Evolutionary conservation across 2,888 invertebrate genomes (phyloP), one percentile per base, ranked within the genome.

Genomic region (Disparrhopalites patrizii): DNA sequence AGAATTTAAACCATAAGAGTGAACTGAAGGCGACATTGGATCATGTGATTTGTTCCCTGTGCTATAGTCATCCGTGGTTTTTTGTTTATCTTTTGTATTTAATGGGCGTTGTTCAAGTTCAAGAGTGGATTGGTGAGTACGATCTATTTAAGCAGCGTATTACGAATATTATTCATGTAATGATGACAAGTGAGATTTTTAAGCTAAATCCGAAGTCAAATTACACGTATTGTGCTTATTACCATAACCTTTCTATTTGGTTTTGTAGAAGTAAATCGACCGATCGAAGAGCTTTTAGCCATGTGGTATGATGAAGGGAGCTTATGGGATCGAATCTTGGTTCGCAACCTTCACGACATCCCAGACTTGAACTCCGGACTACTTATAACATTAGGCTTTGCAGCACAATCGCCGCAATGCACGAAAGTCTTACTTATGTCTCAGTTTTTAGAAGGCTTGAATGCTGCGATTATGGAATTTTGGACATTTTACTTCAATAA

Each of bases 21-120:
- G 85, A 88, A 1, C 81, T 93, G 58, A 93, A 93, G 80, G 86
- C 87, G 76, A 85, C 92, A 0, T 84, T 94, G n/a, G 92, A 94
- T 80, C 86, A 89, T 76, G 84, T 92, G 62, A 80, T 94, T 56
- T 94, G 93, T 79, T 88, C 93, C 3, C 83, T 93, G 77, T 93
- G 93, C 79, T 90, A 88, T 79, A 89, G 92, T 31, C 85, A 87
- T 73, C 89, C 91, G 0, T 86, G 87, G 70, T 81, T 90, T 61
- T 93, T 92, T 77, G 86, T 85, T 52, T 81, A 85, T 72, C 78
- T 93, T 31, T 80, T 93, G 65, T 85, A 87, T 77, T 86, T 86
- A 77, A 85, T 92, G 79, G 87, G 87, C 61, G 67, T 73, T 43
- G 57, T 74, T 30, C 63, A 68, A 55, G 30, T 60, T n/a, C 67